Evolutionary conservation across 2,888 invertebrate genomes (phyloP).

Genomic region (Coenonympha glycerion): DNA sequence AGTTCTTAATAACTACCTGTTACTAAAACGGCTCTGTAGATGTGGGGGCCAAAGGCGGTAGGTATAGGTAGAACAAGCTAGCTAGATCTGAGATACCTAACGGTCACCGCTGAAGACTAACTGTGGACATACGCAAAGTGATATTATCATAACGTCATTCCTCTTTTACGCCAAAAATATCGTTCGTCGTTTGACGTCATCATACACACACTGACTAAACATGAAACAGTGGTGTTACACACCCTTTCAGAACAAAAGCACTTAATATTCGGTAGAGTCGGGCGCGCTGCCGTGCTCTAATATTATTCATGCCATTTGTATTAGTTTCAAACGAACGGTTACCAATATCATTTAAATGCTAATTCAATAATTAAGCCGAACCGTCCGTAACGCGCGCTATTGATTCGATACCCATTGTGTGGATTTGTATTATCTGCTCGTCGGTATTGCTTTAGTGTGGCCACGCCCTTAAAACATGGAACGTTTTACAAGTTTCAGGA

Average conservation of each 20-base stretch:
- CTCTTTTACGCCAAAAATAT: too few relatives aligned
- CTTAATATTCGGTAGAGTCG: conserved; percentile 58
- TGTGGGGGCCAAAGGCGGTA: too few relatives aligned
- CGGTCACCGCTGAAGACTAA: too few relatives aligned
- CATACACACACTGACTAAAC: too few relatives aligned
- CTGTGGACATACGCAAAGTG: too few relatives aligned
- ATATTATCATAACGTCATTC: too few relatives aligned
- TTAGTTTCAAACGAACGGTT: conserved; percentile 78
- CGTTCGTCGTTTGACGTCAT: background rate
- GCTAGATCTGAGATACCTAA: too few relatives aligned
- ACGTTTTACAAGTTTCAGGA: background rate
- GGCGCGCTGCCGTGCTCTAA: conserved; percentile 43
- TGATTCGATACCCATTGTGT: conserved; percentile 44
- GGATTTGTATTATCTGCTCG: conserved; percentile 32
- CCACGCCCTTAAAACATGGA: conserved; percentile 11
- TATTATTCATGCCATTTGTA: conserved; percentile 76
- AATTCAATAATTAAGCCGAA: conserved; percentile 75
- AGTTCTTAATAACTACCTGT: too few relatives aligned
- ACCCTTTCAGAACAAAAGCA: conserved; percentile 29
- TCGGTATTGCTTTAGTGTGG: conserved; percentile 7
- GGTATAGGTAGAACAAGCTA: too few relatives aligned
- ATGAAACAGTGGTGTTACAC: conserved; percentile 10
- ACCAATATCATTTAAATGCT: conserved; percentile 78
- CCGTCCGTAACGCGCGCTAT: conserved; percentile 62
- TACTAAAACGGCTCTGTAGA: too few relatives aligned